phyloP scores from a whole-genome alignment of 2,113 vertebrate genomes.

The Odontophorus gujanensis region DNA sequence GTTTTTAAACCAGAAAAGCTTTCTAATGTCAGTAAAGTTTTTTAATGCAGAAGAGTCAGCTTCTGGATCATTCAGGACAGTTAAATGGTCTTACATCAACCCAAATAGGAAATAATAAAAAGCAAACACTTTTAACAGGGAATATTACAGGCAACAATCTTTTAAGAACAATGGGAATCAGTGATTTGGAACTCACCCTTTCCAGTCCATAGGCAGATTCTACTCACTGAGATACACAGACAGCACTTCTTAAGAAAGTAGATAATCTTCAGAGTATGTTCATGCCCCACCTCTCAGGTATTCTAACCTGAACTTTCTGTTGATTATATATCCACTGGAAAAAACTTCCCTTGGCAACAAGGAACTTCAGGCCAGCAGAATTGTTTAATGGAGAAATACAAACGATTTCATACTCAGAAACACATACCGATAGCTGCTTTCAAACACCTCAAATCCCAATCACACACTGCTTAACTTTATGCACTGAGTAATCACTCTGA shows the following conservation, averaged over 20 bases:
- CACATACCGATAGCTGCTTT: not conserved
- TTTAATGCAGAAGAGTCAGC: not conserved
- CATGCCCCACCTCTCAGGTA: not conserved
- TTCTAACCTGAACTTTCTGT: not conserved
- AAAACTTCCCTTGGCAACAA: not conserved
- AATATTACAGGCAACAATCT: not conserved
- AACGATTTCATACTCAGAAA: not conserved
- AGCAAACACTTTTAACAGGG: not conserved
- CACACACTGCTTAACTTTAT: not conserved
- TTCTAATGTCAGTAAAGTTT: not conserved
- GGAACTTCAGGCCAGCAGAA: not conserved
- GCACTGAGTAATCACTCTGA: not conserved
- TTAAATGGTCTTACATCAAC: not conserved
- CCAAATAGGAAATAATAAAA: not conserved
- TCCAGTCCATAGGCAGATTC: not conserved
- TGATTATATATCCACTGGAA: not conserved
- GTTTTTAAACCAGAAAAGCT: not conserved
- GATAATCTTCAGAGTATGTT: not conserved
- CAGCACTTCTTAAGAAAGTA: not conserved
- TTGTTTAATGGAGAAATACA: not conserved
- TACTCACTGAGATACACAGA: not conserved
- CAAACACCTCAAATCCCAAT: not conserved
- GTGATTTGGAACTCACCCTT: not conserved
- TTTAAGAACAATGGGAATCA: not conserved
- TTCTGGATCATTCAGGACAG: not conserved